Evolutionary conservation across 1,140 invertebrate species (phyloP).

Genomic region (Lerema accius): DNA sequence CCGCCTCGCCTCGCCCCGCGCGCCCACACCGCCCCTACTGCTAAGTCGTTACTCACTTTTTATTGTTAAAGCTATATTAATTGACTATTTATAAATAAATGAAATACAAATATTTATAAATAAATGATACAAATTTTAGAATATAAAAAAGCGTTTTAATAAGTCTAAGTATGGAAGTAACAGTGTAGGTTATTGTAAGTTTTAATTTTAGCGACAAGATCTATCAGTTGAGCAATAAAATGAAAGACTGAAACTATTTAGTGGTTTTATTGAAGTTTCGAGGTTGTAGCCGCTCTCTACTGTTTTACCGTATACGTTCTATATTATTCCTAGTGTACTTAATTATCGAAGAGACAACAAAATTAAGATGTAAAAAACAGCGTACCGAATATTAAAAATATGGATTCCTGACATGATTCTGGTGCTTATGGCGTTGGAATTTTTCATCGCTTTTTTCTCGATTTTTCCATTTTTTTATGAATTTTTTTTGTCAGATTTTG

Average conservation of each 20-base stretch:
- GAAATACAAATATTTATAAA: constrained; percentile 79
- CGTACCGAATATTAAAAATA: too few species aligned
- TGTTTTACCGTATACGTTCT: neutral
- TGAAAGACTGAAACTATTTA: neutral
- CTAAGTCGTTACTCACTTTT: constrained; percentile 74
- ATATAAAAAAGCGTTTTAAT: constrained; percentile 54
- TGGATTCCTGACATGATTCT: too few species aligned
- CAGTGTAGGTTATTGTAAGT: neutral
- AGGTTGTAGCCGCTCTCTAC: neutral
- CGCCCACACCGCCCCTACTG: constrained; percentile 43
- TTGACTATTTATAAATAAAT: constrained; percentile 81
- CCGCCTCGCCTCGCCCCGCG: too few species aligned
- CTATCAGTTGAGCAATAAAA: neutral
- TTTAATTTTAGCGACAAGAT: neutral
- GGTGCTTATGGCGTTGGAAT: too few species aligned
- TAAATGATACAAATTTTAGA: constrained; percentile 75
- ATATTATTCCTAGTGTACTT: too few species aligned
- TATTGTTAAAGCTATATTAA: constrained; percentile 76
- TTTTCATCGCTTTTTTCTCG: too few species aligned
- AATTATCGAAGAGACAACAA: too few species aligned
- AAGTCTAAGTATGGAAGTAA: neutral
- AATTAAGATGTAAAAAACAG: too few species aligned
- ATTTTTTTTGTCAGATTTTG: too few species aligned
- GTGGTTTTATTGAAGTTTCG: neutral
- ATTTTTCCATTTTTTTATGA: too few species aligned